Base-by-base conservation (phyloP, 2,888 invertebrate species). In the Microchrysa polita region DNA sequence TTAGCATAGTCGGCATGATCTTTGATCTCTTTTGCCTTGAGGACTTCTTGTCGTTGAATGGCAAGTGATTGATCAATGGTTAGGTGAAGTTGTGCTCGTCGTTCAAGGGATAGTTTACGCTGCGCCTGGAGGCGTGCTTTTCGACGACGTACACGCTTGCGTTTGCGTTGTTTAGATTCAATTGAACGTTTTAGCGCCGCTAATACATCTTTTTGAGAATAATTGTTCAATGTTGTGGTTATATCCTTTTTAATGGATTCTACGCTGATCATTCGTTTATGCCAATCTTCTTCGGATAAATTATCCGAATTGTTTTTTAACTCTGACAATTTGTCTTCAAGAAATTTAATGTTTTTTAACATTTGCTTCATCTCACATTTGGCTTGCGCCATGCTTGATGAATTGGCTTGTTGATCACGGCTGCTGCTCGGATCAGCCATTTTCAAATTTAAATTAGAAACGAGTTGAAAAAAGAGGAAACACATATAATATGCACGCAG, bases 1-100 rank as follows among this genome's bases (percentile, higher is more conserved):
- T 93, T 93, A 0, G 92, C 92, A 80, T 91, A 88, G 76, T 88
- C 86, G 78, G 91, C 90, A 77, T 90, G 86, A 78, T 88, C 87
- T 81, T 90, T 89, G 79, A 90, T 90, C 88, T 91, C 81, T 18
- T 74, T 75, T 79, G 89, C 90, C 87, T 88, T 87, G 81, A 90
- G 89, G 55, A 86, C 87, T 79, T 87, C 88, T 73, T 88, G 86
- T 53, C 90, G 89, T 73, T 89, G 86, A 79, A 90, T 89, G 78
- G 89, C 88, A 75, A 92, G 84, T 87, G 91, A 91, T 60, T 88
- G 87, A 84, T 93, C 90, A 77, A 91, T 90, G 77, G 88, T 86
- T 72, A 88, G 84, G 74, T 91, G 88, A 71, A 86, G 83, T 77
- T 88, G 87, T 76, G 85, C 81, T 73, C 86, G 82, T 55, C 83